Evolutionary conservation across 2,888 invertebrate genomes (phyloP).

Genomic region (Idaea biselata): DNA sequence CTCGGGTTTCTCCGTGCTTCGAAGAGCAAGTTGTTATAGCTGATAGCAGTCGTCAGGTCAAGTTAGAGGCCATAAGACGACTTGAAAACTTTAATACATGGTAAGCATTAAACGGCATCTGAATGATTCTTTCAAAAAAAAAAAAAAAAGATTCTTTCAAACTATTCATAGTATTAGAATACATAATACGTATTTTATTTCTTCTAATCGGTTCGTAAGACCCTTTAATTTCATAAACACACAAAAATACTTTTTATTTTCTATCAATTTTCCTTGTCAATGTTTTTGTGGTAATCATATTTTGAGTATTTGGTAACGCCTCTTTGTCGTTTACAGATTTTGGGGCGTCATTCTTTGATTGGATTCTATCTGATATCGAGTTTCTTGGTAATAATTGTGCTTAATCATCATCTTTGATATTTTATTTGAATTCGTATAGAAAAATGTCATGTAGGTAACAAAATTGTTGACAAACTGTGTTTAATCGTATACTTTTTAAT

Average conservation of each 20-base stretch:
- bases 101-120: too few species aligned
- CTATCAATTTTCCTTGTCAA: conserved; percentile 63
- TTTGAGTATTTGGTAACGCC: conserved; percentile 58
- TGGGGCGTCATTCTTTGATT: conserved; percentile 42
- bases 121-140: too few species aligned
- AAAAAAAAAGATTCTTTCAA: too few species aligned
- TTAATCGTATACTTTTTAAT: not conserved
- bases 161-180: too few species aligned
- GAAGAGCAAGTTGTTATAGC: too few species aligned
- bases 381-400: conserved; percentile 19
- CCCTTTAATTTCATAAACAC: not conserved
- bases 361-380: conserved; percentile 41
- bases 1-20: too few species aligned
- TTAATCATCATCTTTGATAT: conserved; percentile 11
- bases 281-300: conserved; percentile 52
- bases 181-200: too few species aligned
- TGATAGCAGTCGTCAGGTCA: too few species aligned
- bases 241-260: conserved; percentile 49
- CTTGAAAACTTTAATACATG: too few species aligned
- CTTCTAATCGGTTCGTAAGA: too few species aligned
- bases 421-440: conserved; percentile 14
- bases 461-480: not conserved
- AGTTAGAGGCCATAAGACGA: too few species aligned
- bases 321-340: conserved; percentile 49
- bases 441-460: not conserved